A percentile compares a stretch with the other conserved stretches of the same genome.
These are phyloP conservation scores for Pseudomugil tenellus DNA, from an alignment of 2,797 vertebrate genomes.

Conservation along the genomic window DNA sequence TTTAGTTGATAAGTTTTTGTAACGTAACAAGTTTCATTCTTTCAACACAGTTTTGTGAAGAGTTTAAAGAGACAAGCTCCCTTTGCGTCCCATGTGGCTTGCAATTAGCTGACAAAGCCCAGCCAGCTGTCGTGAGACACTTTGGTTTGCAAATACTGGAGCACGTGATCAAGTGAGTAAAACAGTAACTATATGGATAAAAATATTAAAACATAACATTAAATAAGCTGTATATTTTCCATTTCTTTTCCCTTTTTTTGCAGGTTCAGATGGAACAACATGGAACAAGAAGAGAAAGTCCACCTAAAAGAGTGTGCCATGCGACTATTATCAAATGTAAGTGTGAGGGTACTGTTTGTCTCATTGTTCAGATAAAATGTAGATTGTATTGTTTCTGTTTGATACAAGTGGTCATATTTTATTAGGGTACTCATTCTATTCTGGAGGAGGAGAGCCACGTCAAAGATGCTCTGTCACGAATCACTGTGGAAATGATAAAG, in stretches of 20 bases:
- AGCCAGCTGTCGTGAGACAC: slow-evolving; percentile 92
- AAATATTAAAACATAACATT: background rate
- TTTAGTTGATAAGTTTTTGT: background rate
- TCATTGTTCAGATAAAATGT: background rate
- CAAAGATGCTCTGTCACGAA: slow-evolving; percentile 94
- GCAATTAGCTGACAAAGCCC: slow-evolving; percentile 90
- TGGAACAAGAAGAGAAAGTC: slow-evolving; percentile 91
- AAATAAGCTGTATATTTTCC: background rate
- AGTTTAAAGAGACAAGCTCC: slow-evolving; percentile 95
- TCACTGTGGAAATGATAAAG: slow-evolving; percentile 98
- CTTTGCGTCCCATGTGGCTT: slow-evolving; percentile 93
- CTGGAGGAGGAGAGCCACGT: slow-evolving; percentile 95
- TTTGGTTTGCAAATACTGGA: slow-evolving; percentile 97
- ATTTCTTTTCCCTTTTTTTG: background rate
- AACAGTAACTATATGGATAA: background rate
- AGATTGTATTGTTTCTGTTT: background rate
- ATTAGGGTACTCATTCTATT: slow-evolving; percentile 90
- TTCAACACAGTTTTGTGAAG: slow-evolving; percentile 91
- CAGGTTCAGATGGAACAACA: slow-evolving; percentile 95
- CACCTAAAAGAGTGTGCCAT: slow-evolving; percentile 94
- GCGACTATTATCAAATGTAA: slow-evolving; percentile 90
- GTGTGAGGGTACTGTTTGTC: slow-evolving; percentile 41
- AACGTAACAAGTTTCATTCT: background rate
- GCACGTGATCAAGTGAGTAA: slow-evolving; percentile 95
- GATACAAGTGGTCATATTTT: slow-evolving; percentile 1